These are phyloP conservation scores for Pantala flavescens DNA, from an alignment of 1,140 invertebrate species.

Conservation along the genomic window DNA sequence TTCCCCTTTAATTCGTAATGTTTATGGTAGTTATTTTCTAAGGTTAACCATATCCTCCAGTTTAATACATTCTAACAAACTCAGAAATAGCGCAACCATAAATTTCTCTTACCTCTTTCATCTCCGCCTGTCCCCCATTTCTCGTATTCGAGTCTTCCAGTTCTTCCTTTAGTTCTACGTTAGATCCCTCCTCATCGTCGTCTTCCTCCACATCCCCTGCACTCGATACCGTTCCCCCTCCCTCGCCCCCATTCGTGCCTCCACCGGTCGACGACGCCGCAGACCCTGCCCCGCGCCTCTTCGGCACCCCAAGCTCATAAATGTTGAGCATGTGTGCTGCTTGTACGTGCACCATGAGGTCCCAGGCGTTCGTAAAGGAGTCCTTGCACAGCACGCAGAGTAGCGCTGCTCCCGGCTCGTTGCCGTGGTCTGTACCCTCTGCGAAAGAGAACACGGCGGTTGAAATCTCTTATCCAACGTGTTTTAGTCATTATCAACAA, in stretches of 20 bases:
- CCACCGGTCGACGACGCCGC: neutral
- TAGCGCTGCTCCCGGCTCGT: slow-evolving; percentile 39
- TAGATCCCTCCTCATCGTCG: neutral
- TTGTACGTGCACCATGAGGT: slow-evolving; percentile 69
- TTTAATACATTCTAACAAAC: too few species aligned
- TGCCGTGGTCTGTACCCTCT: slow-evolving; percentile 24
- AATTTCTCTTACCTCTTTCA: neutral
- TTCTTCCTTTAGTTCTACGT: neutral
- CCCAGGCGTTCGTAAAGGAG: slow-evolving; percentile 63
- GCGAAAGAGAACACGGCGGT: neutral
- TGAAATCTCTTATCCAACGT: neutral
- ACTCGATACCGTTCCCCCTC: neutral
- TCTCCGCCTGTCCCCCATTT: neutral
- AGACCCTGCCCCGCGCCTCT: slow-evolving; percentile 26
- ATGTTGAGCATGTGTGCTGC: slow-evolving; percentile 72
- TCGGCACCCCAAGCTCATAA: slow-evolving; percentile 51
- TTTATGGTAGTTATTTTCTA: too few species aligned
- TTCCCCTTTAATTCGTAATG: too few species aligned
- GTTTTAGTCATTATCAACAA: neutral
- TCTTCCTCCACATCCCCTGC: neutral
- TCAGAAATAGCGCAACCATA: too few species aligned
- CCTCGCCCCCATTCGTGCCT: neutral
- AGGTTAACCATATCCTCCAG: too few species aligned
- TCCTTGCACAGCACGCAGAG: slow-evolving; percentile 69
- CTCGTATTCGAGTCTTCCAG: neutral